A percentile compares a stretch with the other conserved stretches of the same genome.
These are phyloP conservation scores for Heliconius eleuchia DNA, from an alignment of 1,140 invertebrate genomes.

Conservation along the genomic window DNA sequence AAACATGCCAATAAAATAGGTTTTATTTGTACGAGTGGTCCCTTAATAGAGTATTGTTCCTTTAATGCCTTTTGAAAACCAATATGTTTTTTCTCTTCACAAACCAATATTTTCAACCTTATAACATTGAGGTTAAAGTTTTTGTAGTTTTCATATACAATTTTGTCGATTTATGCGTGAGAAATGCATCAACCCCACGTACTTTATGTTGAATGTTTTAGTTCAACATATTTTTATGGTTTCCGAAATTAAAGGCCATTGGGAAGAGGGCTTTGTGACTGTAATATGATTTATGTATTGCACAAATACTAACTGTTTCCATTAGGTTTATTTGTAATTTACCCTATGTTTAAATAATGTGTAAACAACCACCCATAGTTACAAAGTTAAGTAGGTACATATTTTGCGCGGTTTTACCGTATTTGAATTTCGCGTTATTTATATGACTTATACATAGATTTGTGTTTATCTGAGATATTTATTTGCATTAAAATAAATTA, in stretches of 20 bases:
- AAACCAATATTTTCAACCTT: conserved; percentile 20
- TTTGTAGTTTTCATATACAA: neutral
- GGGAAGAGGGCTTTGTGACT: conserved; percentile 11
- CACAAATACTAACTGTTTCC: neutral
- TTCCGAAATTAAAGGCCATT: conserved; percentile 21
- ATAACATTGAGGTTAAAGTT: conserved; percentile 1
- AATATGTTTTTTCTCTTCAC: neutral
- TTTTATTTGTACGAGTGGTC: conserved; percentile 14
- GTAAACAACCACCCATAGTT: neutral
- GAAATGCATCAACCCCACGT: conserved; percentile 16
- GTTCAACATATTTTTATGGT: conserved; percentile 27
- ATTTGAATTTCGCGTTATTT: neutral
- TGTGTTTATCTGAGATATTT: neutral
- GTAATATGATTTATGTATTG: conserved; percentile 14
- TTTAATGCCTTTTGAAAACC: conserved; percentile 13
- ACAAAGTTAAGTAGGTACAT: neutral
- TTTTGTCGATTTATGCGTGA: conserved; percentile 20
- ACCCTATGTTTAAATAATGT: neutral
- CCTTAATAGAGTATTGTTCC: conserved; percentile 22
- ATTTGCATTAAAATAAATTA: too few relatives aligned
- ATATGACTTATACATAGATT: neutral
- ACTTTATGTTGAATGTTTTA: conserved; percentile 16
- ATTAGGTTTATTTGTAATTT: conserved; percentile 12
- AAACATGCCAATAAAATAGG: neutral
- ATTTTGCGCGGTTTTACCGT: neutral